phyloP scores from a whole-genome alignment of 2,113 vertebrate genomes.

The Microcebus jonahi region DNA sequence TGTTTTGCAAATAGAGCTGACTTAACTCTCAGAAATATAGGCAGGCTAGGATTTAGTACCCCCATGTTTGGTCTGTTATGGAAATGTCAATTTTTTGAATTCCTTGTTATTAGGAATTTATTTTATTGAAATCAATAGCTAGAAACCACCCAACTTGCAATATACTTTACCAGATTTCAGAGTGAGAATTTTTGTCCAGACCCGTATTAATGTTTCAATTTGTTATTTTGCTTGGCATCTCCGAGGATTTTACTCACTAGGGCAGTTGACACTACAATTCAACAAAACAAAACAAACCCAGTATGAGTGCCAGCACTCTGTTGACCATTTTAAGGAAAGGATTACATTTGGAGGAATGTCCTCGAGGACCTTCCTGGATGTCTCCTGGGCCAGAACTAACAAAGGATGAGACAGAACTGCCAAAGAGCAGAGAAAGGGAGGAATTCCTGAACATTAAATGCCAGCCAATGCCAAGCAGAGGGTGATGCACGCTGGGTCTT shows the following conservation, averaged over 20 bases:
- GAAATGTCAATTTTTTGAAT: slow-evolving; percentile 33
- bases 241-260: background rate
- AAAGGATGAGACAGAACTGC: background rate
- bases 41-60: background rate
- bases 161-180: slow-evolving; percentile 50
- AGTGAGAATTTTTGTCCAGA: slow-evolving; percentile 26
- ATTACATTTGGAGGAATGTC: background rate
- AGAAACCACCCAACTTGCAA: slow-evolving; percentile 35
- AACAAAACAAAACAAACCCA: background rate
- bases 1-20: background rate
- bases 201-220: background rate
- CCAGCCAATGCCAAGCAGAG: background rate
- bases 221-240: background rate
- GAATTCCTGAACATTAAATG: background rate
- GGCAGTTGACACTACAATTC: background rate
- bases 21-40: background rate
- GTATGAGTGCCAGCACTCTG: background rate
- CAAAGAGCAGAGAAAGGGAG: background rate
- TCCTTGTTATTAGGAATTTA: background rate
- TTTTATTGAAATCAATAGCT: slow-evolving; percentile 9
- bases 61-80: background rate
- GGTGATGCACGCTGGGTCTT: background rate
- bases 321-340: background rate
- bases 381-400: background rate
- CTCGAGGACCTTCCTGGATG: background rate